These are phyloP conservation scores for Speoplatyrhinus poulsoni DNA, from an alignment of 2,113 vertebrate species.

Conservation along the genomic window DNA sequence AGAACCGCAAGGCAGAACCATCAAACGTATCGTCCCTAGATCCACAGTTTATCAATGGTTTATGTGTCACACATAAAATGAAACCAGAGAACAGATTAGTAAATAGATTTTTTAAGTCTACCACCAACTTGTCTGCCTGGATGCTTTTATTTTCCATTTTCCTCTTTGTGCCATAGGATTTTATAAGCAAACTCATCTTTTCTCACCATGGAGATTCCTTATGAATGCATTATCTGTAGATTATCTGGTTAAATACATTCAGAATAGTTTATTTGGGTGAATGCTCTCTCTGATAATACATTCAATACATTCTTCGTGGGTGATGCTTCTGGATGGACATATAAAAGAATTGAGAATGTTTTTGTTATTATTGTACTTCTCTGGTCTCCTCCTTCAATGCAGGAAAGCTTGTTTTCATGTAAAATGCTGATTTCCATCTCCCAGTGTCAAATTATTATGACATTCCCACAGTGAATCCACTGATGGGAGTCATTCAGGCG, in stretches of 20 bases:
- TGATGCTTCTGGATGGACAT: conserved; percentile 15
- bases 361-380: neutral
- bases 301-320: conserved; percentile 22
- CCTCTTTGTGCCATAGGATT: neutral
- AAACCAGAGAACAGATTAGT: too few species aligned
- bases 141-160: neutral
- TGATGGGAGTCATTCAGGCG: conserved; percentile 25
- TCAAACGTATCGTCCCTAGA: conserved; percentile 8
- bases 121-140: neutral
- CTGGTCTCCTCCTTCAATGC: conserved; percentile 8
- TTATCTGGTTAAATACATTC: conserved; percentile 46
- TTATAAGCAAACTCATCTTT: conserved; percentile 10
- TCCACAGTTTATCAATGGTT: neutral
- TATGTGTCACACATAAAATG: neutral
- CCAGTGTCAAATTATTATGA: conserved; percentile 34
- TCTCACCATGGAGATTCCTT: conserved; percentile 1
- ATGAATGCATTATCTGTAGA: conserved; percentile 41
- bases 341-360: conserved; percentile 9
- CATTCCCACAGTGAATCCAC: conserved; percentile 40
- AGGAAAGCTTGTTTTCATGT: conserved; percentile 21
- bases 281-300: conserved; percentile 23
- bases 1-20: conserved; percentile 20
- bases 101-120: neutral
- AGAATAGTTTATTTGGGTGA: conserved; percentile 50
- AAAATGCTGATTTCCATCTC: conserved; percentile 52